Conservation (phyloP, 2,797 vertebrate species). For the Sebastes paucispinis region DNA sequence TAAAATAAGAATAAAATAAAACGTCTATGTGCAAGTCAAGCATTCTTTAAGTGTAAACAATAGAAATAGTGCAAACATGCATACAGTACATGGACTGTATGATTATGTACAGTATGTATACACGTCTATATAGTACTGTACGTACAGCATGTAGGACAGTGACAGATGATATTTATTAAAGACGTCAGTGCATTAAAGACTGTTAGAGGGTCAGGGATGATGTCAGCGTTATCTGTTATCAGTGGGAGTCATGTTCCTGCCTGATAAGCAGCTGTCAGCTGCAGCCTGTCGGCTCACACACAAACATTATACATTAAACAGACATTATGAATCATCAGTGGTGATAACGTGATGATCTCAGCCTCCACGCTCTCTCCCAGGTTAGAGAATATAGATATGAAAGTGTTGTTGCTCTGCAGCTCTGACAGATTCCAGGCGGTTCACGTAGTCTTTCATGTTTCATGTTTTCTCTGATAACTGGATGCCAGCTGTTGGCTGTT, state of each 20-base stretch:
- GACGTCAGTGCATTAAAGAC: too few species aligned
- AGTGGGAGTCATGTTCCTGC: background rate
- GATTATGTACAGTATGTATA: too few species aligned
- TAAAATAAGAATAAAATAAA: too few species aligned
- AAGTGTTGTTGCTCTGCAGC: background rate
- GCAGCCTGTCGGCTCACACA: background rate
- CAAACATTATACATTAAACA: background rate
- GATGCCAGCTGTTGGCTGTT: conserved; percentile 25
- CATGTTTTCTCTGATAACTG: conserved; percentile 24
- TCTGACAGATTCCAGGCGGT: background rate
- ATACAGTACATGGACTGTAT: too few species aligned
- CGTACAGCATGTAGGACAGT: too few species aligned
- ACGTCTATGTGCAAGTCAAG: too few species aligned
- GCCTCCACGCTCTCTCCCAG: background rate
- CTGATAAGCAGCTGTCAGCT: background rate
- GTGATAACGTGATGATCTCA: background rate
- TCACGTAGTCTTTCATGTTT: background rate
- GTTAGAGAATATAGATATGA: background rate
- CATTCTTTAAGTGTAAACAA: too few species aligned
- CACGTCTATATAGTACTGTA: too few species aligned
- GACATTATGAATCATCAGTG: background rate
- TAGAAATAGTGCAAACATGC: too few species aligned
- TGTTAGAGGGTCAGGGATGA: background rate
- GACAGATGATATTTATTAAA: too few species aligned
- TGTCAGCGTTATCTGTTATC: background rate